Evolutionary conservation across 2,888 invertebrate genomes (phyloP), one percentile per base, ranked within the genome.

Genomic region (Caenorhabditis uteleia): DNA sequence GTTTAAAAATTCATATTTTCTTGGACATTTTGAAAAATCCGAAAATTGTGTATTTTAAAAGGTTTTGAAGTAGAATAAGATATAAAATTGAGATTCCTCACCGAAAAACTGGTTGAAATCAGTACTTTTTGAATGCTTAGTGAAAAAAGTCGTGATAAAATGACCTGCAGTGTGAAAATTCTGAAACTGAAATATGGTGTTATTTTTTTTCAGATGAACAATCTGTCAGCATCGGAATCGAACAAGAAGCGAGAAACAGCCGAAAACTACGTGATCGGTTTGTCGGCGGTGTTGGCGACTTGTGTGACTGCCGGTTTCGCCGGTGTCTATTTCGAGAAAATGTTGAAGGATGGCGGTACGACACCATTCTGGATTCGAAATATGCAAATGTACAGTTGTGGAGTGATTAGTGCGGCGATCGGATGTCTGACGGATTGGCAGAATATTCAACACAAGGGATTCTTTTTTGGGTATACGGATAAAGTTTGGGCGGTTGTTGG

Each of bases 261-360:
- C 8, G 79, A 81, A 44, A 82, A 82, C 62, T 78, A 77, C 48
- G 43, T 78, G 14, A 50, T 81, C 14, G 83, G 84, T 21, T 29
- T 83, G 26, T 57, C 69, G 2, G 80, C 83, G 7, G 82, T 84
- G 1, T 68, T 83, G 23, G 64, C 71, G 20, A 84, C 83, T 14
- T 83, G 83, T 50, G 51, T 82, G n/a, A 82, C 82, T n/a, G 83
- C 83, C 25, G 84, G 83, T 43, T 83, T 83, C 58, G 83, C 83
- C 4, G 83, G 83, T 75, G 83, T 83, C 26, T 84, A 83, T 54
- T 83, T 84, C 49, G 83, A 83, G 67, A 82, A 77, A 57, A 82
- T 84, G 82, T 75, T 83, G 14, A 83, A 83, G 58, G 82, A 83
- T 54, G 78, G 77, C 2, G 73, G 78, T 20, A 49, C 56, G 23